Evolutionary conservation across 2,113 vertebrate genomes (phyloP).

Genomic region (Ophthalmolycus amberensis): DNA sequence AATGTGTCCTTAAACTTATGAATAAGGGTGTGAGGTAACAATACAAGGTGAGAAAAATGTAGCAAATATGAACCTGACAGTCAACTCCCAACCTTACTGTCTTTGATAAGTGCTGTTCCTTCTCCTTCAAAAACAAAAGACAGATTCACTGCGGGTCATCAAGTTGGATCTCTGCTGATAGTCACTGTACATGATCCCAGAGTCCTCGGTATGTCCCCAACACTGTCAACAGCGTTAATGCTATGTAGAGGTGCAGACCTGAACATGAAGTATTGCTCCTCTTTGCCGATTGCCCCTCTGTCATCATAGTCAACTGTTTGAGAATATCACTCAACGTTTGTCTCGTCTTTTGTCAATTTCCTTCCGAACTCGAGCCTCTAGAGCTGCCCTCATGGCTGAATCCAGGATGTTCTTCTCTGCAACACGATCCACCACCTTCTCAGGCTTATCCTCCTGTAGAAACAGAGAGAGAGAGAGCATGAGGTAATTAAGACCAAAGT

Average conservation of each 20-base stretch:
- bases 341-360: slow-evolving; percentile 89
- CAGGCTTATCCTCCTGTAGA: slow-evolving; percentile 87
- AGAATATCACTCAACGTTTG: slow-evolving; percentile 77
- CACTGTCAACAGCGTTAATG: slow-evolving; percentile 13
- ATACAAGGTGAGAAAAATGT: slow-evolving; percentile 7
- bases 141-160: slow-evolving; percentile 4
- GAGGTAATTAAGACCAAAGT: background rate
- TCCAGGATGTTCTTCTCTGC: slow-evolving; percentile 87
- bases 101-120: slow-evolving; percentile 19
- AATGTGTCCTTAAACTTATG: slow-evolving; percentile 15
- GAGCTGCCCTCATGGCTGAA: slow-evolving; percentile 85
- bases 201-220: slow-evolving; percentile 3
- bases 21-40: slow-evolving; percentile 29
- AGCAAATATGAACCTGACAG: slow-evolving; percentile 36
- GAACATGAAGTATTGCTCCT: slow-evolving; percentile 16
- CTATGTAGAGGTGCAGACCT: slow-evolving; percentile 19
- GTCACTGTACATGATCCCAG: slow-evolving; percentile 22
- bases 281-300: background rate
- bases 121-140: slow-evolving; percentile 12
- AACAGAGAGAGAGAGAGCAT: slow-evolving; percentile 33
- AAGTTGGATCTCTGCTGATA: slow-evolving; percentile 29
- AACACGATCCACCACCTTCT: slow-evolving; percentile 86
- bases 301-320: slow-evolving; percentile 6
- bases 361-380: slow-evolving; percentile 84
- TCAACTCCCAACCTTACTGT: background rate